phyloP scores from a whole-genome alignment of 2,113 vertebrate species.

The Heterotis niloticus region DNA sequence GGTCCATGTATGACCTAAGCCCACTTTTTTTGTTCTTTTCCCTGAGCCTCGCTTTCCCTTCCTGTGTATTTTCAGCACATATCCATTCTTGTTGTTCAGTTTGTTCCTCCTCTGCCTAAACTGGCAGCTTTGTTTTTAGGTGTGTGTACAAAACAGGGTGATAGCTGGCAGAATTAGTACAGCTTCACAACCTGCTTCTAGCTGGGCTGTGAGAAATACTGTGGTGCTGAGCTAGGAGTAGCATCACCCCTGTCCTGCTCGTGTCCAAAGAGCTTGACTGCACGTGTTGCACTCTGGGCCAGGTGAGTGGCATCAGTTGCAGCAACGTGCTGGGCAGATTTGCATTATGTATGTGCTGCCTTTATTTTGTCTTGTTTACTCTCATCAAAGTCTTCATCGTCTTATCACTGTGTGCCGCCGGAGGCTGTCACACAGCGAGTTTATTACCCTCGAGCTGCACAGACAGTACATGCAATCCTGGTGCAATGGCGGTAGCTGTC shows the following conservation, averaged over 20 bases:
- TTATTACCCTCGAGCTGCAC: background rate
- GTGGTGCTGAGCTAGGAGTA: too few relatives aligned
- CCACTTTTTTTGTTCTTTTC: background rate
- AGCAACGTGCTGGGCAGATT: background rate
- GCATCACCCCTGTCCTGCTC: background rate
- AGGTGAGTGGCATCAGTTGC: background rate
- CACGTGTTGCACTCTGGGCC: background rate
- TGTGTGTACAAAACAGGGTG: background rate
- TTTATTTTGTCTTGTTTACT: slow-evolving; percentile 2
- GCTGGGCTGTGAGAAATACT: too few relatives aligned
- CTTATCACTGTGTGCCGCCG: background rate
- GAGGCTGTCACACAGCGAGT: background rate
- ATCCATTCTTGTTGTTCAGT: too few relatives aligned
- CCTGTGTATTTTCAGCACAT: too few relatives aligned
- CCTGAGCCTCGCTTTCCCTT: background rate
- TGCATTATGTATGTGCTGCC: background rate
- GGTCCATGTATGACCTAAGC: too few relatives aligned
- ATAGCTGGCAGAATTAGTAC: slow-evolving; percentile 7
- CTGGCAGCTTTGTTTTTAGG: background rate
- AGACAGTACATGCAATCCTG: background rate
- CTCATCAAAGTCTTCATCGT: slow-evolving; percentile 5
- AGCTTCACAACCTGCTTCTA: too few relatives aligned
- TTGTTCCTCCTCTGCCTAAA: background rate
- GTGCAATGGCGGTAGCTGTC: slow-evolving; percentile 4
- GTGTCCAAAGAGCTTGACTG: background rate